Evolutionary conservation across 2,888 invertebrate genomes (phyloP).

Genomic region (Acrocyrtus sp.): DNA sequence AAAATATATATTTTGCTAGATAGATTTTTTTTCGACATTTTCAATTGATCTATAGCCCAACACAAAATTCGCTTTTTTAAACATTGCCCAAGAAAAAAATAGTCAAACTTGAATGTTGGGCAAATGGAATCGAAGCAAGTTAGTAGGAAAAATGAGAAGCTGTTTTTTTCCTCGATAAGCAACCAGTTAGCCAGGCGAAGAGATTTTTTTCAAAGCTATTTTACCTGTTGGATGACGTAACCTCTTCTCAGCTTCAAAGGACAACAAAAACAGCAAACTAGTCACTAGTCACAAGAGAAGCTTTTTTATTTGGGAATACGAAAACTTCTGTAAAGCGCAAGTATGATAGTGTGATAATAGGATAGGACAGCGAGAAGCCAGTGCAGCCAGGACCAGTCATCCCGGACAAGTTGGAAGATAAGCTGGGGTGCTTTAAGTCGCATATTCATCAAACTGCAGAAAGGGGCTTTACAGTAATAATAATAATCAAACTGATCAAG

Average conservation of each 20-base stretch:
- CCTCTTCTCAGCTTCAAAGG: constrained; percentile 4
- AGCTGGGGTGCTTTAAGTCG: neutral
- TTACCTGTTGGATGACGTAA: constrained; percentile 48
- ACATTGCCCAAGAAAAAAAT: too few relatives aligned
- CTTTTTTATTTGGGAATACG: constrained; percentile 1
- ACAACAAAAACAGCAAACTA: constrained; percentile 38
- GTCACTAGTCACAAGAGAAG: too few relatives aligned
- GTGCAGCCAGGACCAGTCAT: constrained; percentile 22
- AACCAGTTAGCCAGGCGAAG: constrained; percentile 20
- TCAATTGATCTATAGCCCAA: constrained; percentile 25
- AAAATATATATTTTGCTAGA: too few relatives aligned
- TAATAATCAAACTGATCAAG: constrained; percentile 47
- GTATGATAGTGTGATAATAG: too few relatives aligned
- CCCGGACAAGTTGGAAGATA: constrained; percentile 44
- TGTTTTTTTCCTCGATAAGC: too few relatives aligned
- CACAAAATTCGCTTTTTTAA: too few relatives aligned
- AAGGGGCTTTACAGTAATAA: constrained; percentile 27
- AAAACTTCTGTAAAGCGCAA: too few relatives aligned
- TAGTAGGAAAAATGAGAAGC: too few relatives aligned
- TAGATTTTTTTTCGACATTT: constrained; percentile 40
- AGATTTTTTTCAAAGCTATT: too few relatives aligned
- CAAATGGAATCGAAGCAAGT: constrained; percentile 28
- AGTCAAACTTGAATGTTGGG: constrained; percentile 32
- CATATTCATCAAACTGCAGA: constrained; percentile 25
- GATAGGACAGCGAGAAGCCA: too few relatives aligned